Evolutionary conservation across 2,888 invertebrate species (phyloP).

Genomic region (Hyposoter didymator): DNA sequence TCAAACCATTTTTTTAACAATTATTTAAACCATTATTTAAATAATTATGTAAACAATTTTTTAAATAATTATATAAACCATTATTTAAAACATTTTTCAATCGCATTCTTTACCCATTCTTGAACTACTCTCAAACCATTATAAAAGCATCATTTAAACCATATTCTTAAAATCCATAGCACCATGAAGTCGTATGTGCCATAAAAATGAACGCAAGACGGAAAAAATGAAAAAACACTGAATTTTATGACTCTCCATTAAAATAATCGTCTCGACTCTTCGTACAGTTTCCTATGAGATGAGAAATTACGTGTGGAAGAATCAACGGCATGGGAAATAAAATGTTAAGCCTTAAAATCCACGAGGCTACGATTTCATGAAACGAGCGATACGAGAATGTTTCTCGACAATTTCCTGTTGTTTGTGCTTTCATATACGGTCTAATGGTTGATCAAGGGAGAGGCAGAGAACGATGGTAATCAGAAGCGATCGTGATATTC

Average conservation of each 20-base stretch:
- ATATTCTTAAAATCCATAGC: no score
- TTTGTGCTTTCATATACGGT: not conserved
- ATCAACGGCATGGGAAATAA: not conserved
- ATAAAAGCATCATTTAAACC: no score
- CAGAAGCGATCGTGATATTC: conserved; percentile 14
- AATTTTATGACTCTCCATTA: not conserved
- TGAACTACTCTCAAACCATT: no score
- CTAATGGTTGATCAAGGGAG: not conserved
- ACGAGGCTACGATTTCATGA: not conserved
- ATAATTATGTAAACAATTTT: no score
- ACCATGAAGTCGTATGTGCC: no score
- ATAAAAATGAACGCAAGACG: not conserved
- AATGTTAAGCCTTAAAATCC: not conserved
- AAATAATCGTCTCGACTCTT: not conserved
- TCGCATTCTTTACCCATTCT: no score
- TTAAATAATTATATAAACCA: no score
- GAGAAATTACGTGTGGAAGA: not conserved
- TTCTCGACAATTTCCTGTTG: not conserved
- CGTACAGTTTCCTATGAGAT: not conserved
- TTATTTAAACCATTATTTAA: no score
- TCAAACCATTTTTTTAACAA: no score
- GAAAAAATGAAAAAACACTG: not conserved
- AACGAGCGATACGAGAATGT: not conserved
- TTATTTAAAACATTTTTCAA: no score
- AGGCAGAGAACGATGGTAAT: not conserved